Base-by-base conservation (phyloP, 2,888 invertebrate species). In the Dendrolimus houi region DNA sequence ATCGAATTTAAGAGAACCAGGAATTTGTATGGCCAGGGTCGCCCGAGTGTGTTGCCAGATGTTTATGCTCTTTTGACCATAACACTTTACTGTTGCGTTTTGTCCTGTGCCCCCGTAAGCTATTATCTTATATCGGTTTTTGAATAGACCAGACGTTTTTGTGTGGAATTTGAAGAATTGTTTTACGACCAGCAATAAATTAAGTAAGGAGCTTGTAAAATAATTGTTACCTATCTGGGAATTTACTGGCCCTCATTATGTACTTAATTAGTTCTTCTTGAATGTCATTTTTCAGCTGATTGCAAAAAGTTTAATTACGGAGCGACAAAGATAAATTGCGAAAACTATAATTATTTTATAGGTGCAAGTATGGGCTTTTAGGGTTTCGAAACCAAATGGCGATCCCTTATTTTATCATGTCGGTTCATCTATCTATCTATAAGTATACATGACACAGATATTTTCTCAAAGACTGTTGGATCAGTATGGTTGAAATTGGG, bases 101-200 rank as follows among this genome's bases (percentile, higher is more conserved):
- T 87, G 86, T 87, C 80, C 83, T 76, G 75, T 79, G 83, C 83
- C 79, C 79, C 84, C 69, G 83, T 79, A 77, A 68, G 64, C 81
- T 82, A 85, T 90, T 88, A 87, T 87, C 83, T 87, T 81, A 80
- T 80, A 80, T 72, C 75, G 75, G 75, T 68, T 67, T 74, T 76
- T 87, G 83, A 84, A 87, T 86, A 82, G 82, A 72, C 64, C 63
- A 68, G 60, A 73, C 75, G 79, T 87, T 87, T 88, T 87, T 87
- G 83, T 86, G 85, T 85, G 74, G 67, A 74, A 79, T 85, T 87
- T 81, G 79, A 80, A 86, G 87, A 87, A 89, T 88, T 87, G 87
- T 87, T 89, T 89, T 87, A 89, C 86, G 82, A 77, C 64, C 65
- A 72, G 72, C 79, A 71, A 87, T 89, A 90, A 89, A 89, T 87